Evolutionary conservation across 1,140 invertebrate species (phyloP), one percentile per base, ranked within the genome.

Genomic region (Cydia strobilella): DNA sequence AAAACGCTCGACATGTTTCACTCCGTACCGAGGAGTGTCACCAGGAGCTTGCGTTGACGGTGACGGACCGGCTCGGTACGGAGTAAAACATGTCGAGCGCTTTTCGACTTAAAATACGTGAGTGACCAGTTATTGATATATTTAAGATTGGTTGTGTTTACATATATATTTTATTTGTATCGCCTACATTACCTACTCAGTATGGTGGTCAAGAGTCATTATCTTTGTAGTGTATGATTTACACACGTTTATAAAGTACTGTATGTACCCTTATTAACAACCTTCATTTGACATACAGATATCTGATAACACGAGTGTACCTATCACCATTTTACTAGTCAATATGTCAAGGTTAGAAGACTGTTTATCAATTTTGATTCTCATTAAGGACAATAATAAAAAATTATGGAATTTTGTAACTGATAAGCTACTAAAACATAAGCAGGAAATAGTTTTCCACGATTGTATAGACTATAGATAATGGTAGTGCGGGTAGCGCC

Each of bases 241-340:
- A 59, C 54, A 23, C 23, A 59, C 48, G 7, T 6, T 7, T 18
- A 23, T 23, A n/a, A 59, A 2, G 6, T 18, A 23, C 9, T 59
- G 3, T 59, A 23, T 6, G 18, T 9, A 23, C 54, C 20, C 13
- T 35, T 35, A 42, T 15, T 69, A 18, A 65, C 63, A 65, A 69
- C 65, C 65, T 69, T 69, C 65, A 69, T 69, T 69, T 39, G 65
- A 39, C 31, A 66, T 66, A 25, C 23, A n/a, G 31, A 39, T 20
- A 20, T 35, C 31, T 39, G 65, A 69, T 69, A 69, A 35, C 15
- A 7, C n/a, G 20, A 69, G 63, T 65, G 27, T 6, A 23, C 54
- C n/a, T 35, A 69, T 69, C 25, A 39, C 31, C 13, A 9, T 35
- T 23, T 69, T 69, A 35, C 15, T 39, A 69, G 7, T 18, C 6